Percentiles rank a stretch among this genome's conserved stretches.
Evolutionary conservation across 2,888 invertebrate species (phyloP).

Genomic region (Tubiluchus corallicola): DNA sequence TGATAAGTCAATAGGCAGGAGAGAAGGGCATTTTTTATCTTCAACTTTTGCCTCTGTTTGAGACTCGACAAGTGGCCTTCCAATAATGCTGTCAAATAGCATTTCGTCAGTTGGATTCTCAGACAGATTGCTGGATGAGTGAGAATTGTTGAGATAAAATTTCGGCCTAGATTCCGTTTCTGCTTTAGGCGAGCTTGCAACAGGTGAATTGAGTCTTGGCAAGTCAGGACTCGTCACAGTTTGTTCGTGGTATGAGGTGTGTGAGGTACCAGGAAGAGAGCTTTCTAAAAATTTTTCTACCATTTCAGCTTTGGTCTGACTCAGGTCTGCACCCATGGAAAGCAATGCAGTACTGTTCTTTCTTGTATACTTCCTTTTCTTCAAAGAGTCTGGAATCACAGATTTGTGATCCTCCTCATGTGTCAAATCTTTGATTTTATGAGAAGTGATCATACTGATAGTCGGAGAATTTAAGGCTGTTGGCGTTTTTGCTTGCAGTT

Average conservation of each 20-base stretch:
- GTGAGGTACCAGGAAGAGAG: neutral
- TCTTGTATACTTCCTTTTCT: slow-evolving; percentile 8
- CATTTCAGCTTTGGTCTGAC: slow-evolving; percentile 28
- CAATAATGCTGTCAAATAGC: no score
- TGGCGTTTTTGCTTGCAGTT: slow-evolving; percentile 38
- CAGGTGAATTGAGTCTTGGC: no score
- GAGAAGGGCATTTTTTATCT: no score
- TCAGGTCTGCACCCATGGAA: slow-evolving; percentile 14
- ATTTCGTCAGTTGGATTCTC: neutral
- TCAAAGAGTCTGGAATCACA: slow-evolving; percentile 5
- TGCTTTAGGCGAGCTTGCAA: no score
- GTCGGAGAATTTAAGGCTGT: neutral
- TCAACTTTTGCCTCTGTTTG: slow-evolving; percentile 29
- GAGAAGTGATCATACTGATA: slow-evolving; percentile 8
- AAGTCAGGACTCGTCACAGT: neutral
- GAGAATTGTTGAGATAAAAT: no score
- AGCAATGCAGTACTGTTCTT: slow-evolving; percentile 8
- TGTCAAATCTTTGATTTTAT: slow-evolving; percentile 8
- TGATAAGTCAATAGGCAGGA: no score
- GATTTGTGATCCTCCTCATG: slow-evolving; percentile 16
- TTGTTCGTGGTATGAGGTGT: no score
- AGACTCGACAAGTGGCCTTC: no score
- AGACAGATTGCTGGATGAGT: no score
- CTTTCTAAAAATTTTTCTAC: slow-evolving; percentile 28
- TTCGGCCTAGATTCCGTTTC: no score